A percentile compares a stretch with the other conserved stretches of the same genome.
phyloP scores from a whole-genome alignment of 2,797 vertebrate genomes.

The Kryptolebias ocellatus region DNA sequence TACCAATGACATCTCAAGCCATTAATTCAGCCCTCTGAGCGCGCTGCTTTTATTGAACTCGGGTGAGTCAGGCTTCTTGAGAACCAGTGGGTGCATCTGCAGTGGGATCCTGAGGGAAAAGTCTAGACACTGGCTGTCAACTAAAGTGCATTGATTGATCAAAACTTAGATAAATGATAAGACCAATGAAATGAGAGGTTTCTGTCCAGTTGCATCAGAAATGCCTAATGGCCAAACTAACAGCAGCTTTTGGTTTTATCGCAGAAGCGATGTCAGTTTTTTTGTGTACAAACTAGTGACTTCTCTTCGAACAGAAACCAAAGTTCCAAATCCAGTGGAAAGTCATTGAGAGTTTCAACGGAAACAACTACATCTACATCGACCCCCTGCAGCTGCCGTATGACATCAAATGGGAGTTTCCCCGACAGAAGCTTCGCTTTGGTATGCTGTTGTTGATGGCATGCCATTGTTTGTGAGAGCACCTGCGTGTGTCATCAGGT shows the following conservation, averaged over 20 bases:
- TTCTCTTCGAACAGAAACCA: conserved; percentile 86
- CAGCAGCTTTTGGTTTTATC: too few relatives aligned
- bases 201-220: conserved; percentile 3
- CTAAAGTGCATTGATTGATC: conserved; percentile 33
- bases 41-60: conserved; percentile 29
- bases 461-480: neutral
- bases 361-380: conserved; percentile 98
- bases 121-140: conserved; percentile 45
- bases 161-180: conserved; percentile 17
- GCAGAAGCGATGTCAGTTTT: neutral
- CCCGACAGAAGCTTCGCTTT: conserved; percentile 94
- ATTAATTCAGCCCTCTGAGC: conserved; percentile 36
- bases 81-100: conserved; percentile 38
- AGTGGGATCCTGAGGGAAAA: conserved; percentile 34
- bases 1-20: conserved; percentile 32
- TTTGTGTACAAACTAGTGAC: neutral
- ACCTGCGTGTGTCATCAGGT: neutral
- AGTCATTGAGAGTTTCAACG: conserved; percentile 97
- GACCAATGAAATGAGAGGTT: neutral
- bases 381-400: conserved; percentile 97
- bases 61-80: conserved; percentile 67
- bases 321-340: conserved; percentile 99
- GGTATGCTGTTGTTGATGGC: conserved; percentile 76
- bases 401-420: conserved; percentile 98
- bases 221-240: conserved; percentile 5